These are phyloP conservation scores for Drosophila santomea DNA, from an alignment of 1,140 invertebrate species.

Conservation along the genomic window DNA sequence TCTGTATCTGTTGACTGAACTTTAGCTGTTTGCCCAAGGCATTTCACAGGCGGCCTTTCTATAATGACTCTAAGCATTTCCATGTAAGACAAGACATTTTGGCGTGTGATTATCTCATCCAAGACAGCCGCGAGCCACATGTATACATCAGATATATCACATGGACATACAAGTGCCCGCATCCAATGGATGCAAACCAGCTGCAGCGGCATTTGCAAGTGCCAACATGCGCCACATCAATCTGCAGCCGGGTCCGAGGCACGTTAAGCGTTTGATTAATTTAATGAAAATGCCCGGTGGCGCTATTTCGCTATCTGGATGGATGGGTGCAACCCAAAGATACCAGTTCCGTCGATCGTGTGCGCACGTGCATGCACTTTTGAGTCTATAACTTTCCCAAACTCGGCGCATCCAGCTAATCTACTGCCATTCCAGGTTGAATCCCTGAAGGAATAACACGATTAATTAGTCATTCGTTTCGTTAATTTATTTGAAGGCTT, in stretches of 20 bases:
- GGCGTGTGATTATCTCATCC: slow-evolving; percentile 74
- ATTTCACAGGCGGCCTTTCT: slow-evolving; percentile 30
- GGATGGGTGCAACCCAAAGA: slow-evolving; percentile 39
- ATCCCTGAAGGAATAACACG: slow-evolving; percentile 8
- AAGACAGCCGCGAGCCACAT: slow-evolving; percentile 47
- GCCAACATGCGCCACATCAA: slow-evolving; percentile 63
- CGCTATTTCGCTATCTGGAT: slow-evolving; percentile 32
- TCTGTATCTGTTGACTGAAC: slow-evolving; percentile 18
- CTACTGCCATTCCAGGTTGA: slow-evolving; percentile 3
- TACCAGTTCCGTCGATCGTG: not conserved
- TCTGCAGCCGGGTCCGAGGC: slow-evolving; percentile 40
- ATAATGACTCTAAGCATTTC: slow-evolving; percentile 45
- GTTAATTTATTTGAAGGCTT: slow-evolving; percentile 26
- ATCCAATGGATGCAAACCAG: slow-evolving; percentile 46
- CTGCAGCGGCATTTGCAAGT: slow-evolving; percentile 69
- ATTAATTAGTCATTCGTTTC: slow-evolving; percentile 26
- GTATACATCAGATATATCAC: slow-evolving; percentile 20
- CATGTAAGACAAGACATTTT: slow-evolving; percentile 68
- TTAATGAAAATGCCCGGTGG: slow-evolving; percentile 76
- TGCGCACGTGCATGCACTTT: slow-evolving; percentile 11
- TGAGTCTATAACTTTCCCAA: slow-evolving; percentile 50
- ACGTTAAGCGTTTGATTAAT: slow-evolving; percentile 77
- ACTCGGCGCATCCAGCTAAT: not conserved
- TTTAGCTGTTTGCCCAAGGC: not conserved
- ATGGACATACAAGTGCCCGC: slow-evolving; percentile 27